A percentile compares a stretch with the other conserved stretches of the same genome.
Conservation (phyloP, 2,888 invertebrate species). For the Malthinus seriepunctatus region DNA sequence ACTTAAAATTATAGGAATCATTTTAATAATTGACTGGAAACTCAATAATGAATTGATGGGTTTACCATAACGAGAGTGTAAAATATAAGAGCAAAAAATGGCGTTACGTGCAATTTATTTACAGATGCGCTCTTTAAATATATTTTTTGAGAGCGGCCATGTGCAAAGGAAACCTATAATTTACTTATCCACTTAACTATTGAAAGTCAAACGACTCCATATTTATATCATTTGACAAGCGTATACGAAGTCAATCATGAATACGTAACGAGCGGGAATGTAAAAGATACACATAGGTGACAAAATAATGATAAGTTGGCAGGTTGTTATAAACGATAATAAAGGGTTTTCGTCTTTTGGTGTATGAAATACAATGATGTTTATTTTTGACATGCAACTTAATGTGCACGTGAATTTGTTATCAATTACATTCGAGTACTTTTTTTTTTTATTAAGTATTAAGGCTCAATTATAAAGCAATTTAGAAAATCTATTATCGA, state of each 20-base stretch:
- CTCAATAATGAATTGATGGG: too few relatives aligned
- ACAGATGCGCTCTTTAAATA: constrained; percentile 1
- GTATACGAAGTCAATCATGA: constrained; percentile 33
- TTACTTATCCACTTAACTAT: constrained; percentile 28
- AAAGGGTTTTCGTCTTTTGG: constrained; percentile 30
- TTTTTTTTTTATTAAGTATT: not conserved
- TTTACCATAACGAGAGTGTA: too few relatives aligned
- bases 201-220: constrained; percentile 31
- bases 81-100: constrained; percentile 10
- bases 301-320: constrained; percentile 42
- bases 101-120: constrained; percentile 16
- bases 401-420: constrained; percentile 14
- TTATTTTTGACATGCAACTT: constrained; percentile 15
- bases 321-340: constrained; percentile 23
- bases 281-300: constrained; percentile 33
- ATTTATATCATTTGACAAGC: constrained; percentile 32
- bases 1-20: too few relatives aligned
- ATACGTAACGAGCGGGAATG: constrained; percentile 34
- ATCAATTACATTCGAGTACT: constrained; percentile 22
- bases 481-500: too few relatives aligned
- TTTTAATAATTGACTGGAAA: too few relatives aligned
- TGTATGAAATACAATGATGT: constrained; percentile 32
- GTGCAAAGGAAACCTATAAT: constrained; percentile 31
- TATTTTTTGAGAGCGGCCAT: constrained; percentile 33
- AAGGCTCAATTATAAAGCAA: too few relatives aligned